Percentiles rank a stretch among this genome's conserved stretches.
Conservation (phyloP, 2,888 invertebrate species). For the Sthenelais limicola region DNA sequence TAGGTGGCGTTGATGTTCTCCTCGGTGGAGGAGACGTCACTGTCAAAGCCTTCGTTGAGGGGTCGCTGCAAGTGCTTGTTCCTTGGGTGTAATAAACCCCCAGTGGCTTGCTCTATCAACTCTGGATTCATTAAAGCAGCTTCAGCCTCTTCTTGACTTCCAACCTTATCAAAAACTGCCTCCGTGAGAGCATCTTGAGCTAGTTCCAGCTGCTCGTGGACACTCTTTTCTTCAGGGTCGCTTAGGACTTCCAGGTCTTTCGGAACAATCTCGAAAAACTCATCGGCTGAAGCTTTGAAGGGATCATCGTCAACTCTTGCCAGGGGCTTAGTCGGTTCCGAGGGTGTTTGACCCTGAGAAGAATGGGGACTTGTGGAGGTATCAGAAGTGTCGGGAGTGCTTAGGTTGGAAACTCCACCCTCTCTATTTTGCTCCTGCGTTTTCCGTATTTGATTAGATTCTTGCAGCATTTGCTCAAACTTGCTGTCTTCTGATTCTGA, state of each 20-base stretch:
- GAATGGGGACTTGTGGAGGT: constrained; percentile 5
- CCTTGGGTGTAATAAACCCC: no score
- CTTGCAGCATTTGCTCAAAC: constrained; percentile 39
- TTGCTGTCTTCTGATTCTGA: constrained; percentile 31
- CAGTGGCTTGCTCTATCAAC: no score
- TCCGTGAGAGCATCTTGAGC: constrained; percentile 17
- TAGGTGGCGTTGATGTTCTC: constrained; percentile 36
- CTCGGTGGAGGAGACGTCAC: constrained; percentile 29
- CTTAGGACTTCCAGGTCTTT: neutral
- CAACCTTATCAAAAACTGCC: constrained; percentile 8
- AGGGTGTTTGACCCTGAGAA: constrained; percentile 13
- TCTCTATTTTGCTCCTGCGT: neutral
- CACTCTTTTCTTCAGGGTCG: neutral
- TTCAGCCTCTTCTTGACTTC: neutral
- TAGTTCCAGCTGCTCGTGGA: constrained; percentile 11
- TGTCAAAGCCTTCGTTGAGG: neutral
- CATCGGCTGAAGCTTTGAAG: constrained; percentile 7
- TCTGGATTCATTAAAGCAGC: no score
- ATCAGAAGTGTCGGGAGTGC: neutral
- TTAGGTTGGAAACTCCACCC: neutral
- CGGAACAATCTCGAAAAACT: constrained; percentile 16
- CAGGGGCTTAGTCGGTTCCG: neutral
- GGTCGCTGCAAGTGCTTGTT: constrained; percentile 9
- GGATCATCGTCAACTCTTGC: neutral
- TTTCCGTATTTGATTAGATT: neutral